Percentiles rank a stretch among this genome's conserved stretches.
Conservation (phyloP, 2,113 vertebrate genomes). For the Malaclemys terrapin region DNA sequence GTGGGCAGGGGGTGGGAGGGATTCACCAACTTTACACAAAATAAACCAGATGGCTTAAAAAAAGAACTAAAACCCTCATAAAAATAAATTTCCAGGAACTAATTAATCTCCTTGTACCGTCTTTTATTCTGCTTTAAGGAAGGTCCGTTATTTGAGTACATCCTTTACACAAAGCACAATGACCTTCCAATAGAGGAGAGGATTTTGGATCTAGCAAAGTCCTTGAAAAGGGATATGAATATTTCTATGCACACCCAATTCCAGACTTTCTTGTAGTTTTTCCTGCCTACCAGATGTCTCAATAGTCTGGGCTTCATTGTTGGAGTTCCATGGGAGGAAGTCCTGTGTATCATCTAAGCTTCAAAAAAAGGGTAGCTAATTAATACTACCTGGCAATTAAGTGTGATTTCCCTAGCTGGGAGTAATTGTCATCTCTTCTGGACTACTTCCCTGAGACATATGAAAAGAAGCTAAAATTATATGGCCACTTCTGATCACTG, state of each 20-base stretch:
- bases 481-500: background rate
- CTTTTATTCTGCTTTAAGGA: background rate
- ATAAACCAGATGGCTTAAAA: background rate
- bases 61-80: background rate
- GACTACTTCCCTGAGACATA: background rate
- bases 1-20: background rate
- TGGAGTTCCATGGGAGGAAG: background rate
- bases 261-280: background rate
- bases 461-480: background rate
- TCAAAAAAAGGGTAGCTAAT: background rate
- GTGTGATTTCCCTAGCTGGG: background rate
- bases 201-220: background rate
- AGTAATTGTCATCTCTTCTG: background rate
- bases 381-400: background rate
- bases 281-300: background rate
- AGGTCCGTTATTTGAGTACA: background rate
- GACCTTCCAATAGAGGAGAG: background rate
- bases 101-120: background rate
- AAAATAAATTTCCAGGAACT: background rate
- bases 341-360: background rate
- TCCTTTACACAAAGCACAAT: background rate
- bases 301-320: background rate
- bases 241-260: background rate
- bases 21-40: background rate
- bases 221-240: background rate